Base-by-base conservation (phyloP, 2,888 invertebrate species). In the Hyles lineata region DNA sequence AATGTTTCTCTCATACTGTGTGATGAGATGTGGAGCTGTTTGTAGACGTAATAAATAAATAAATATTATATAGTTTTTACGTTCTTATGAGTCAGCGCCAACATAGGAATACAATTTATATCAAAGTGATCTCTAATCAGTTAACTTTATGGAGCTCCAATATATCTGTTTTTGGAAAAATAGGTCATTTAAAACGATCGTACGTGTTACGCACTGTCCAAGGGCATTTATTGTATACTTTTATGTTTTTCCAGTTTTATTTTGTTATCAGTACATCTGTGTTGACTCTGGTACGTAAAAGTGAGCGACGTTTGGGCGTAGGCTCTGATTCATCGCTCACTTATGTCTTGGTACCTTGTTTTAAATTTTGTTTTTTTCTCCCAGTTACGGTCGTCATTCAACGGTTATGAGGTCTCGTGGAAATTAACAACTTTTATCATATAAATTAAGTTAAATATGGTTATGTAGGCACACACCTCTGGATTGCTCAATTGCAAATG, bases 241-340 rank as follows among this genome's bases (percentile, higher is more conserved):
- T 17, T 11, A 21, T 21, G 63, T 63, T 67, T 67, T 23, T 43
- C 1, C 63, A 43, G 11, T 9, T 21, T 9, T 11, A 21, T 67
- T 43, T 43, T 67, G 15, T 23, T 67, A 43, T 43, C 11, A 23
- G 43, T 43, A 23, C 43, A 43, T 43, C 63, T 43, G 43, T 43
- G 43, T 32, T 62, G 61, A 62, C 61, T 62, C 15, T 62, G 11
- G 25, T 25, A 67, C 23, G 43, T 67, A 67, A 43, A 67, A 67
- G 50, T 50, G 6, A 67, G 43, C 67, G 50, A 67, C 43, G 67
- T 67, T 67, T 67, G 67, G 67, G 67, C 35, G 67, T 67, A 50
- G 23, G 50, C 50, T 50, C 23, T 67, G 67, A 67, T 23, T 67
- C 67, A 67, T 50, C 67, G 67, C 23, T 67, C 67, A 67, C 43